Evolutionary conservation across 2,113 vertebrate genomes (phyloP), one percentile per base, ranked within the genome.

Genomic region (Corvus hawaiiensis): DNA sequence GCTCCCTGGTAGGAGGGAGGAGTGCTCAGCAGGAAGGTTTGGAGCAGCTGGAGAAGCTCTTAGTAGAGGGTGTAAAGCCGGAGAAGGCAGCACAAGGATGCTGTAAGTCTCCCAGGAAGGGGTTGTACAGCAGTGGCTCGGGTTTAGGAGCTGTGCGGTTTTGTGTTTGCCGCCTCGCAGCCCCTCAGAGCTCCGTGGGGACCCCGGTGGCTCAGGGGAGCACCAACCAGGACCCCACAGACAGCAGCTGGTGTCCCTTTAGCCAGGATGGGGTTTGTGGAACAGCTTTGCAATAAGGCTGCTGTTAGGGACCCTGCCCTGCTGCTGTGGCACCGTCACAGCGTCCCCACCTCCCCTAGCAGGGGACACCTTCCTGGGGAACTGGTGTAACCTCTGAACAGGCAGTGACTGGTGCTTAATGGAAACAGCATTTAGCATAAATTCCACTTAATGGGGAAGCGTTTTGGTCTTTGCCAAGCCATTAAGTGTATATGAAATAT

Each of bases 401-500:
- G 82, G 28, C 44, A 64, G 17, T 0, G 51, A 24, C 80, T 55
- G 32, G 23, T 58, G 71, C 90, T 77, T 63, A 56, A 78, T 30
- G 54, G 76, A 93, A 90, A 54, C 72, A 72, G 72, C 54, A 7
- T 52, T 94, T 80, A 88, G 82, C 51, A 80, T 52, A 89, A 97
- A 80, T 82, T 67, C 71, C 41, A 15, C 89, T 56, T 91, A 87
- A 93, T 41, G 84, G 90, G 71, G 63, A 71, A 87, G 78, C 43
- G 46, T 91, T 94, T 93, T 93, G 72, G 61, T 79, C 85, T 91
- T 75, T 82, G 91, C 94, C 82, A 91, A 96, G 93, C 33, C 46
- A 93, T 95, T 93, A 96, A 94, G 82, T 16, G 3, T 78, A 78
- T 58, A 92, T 95, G 88, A 93, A 96, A 97, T 86, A 96, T 92